Conservation (phyloP, 2,113 vertebrate genomes). For the Rhinolophus ferrumequinum region DNA sequence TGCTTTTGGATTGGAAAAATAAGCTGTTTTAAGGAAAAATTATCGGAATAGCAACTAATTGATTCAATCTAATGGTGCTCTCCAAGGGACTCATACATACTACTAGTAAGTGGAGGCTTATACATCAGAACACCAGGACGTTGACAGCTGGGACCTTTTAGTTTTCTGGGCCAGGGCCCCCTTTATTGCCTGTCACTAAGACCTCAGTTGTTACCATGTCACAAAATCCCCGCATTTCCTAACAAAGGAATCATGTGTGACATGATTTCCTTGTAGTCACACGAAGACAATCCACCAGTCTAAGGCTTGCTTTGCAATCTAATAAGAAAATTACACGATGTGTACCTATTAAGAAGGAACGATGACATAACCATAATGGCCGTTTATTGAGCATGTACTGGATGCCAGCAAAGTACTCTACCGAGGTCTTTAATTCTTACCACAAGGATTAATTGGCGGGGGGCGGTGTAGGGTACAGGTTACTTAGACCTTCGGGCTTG, state of each 20-base stretch:
- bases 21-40: constrained; percentile 19
- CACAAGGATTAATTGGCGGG: not conserved
- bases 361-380: not conserved
- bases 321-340: not conserved
- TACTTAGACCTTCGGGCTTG: not conserved
- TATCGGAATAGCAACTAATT: not conserved
- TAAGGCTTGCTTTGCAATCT: not conserved
- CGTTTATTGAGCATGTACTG: not conserved
- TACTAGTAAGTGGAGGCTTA: not conserved
- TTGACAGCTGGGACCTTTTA: not conserved
- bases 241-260: not conserved
- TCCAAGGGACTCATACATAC: not conserved
- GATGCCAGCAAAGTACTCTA: not conserved
- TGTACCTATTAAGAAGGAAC: not conserved
- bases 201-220: not conserved
- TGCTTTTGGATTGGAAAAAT: not conserved
- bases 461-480: not conserved
- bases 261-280: not conserved
- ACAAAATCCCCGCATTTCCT: not conserved
- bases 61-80: not conserved
- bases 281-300: not conserved
- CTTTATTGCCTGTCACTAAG: not conserved
- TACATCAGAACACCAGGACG: not conserved
- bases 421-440: not conserved
- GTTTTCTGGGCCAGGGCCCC: not conserved